These are phyloP conservation scores for Hetaerina americana DNA, from an alignment of 1,140 invertebrate genomes.

Conservation along the genomic window DNA sequence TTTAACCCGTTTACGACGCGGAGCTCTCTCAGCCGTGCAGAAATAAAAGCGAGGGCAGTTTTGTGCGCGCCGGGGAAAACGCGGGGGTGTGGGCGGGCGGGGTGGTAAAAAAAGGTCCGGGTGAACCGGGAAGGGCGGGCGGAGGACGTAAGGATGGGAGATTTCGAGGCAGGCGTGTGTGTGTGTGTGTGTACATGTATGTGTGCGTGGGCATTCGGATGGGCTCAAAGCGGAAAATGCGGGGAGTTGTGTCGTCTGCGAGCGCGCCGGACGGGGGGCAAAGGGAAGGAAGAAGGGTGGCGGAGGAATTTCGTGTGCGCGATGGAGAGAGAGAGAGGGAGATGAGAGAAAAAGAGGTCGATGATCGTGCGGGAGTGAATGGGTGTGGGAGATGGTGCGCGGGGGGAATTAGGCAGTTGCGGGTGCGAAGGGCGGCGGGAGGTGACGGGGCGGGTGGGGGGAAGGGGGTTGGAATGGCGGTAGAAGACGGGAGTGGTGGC, in stretches of 20 bases:
- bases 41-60: neutral
- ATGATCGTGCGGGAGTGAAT: too few relatives aligned
- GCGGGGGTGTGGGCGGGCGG: too few relatives aligned
- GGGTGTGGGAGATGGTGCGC: neutral
- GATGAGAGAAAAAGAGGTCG: neutral
- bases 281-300: neutral
- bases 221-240: too few relatives aligned
- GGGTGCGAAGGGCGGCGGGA: neutral
- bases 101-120: too few relatives aligned
- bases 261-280: too few relatives aligned
- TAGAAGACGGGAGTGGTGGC: neutral
- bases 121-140: too few relatives aligned
- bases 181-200: too few relatives aligned
- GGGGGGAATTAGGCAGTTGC: neutral
- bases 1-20: neutral
- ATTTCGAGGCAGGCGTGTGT: too few relatives aligned
- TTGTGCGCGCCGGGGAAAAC: neutral
- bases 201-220: too few relatives aligned
- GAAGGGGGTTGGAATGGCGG: neutral
- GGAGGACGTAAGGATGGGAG: too few relatives aligned
- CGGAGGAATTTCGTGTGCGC: too few relatives aligned
- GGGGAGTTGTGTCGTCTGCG: too few relatives aligned
- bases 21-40: neutral
- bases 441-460: neutral
- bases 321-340: neutral